A percentile compares a stretch with the other conserved stretches of the same genome.
These are phyloP conservation scores for Craniophora ligustri DNA, from an alignment of 2,888 invertebrate species.

Conservation along the genomic window DNA sequence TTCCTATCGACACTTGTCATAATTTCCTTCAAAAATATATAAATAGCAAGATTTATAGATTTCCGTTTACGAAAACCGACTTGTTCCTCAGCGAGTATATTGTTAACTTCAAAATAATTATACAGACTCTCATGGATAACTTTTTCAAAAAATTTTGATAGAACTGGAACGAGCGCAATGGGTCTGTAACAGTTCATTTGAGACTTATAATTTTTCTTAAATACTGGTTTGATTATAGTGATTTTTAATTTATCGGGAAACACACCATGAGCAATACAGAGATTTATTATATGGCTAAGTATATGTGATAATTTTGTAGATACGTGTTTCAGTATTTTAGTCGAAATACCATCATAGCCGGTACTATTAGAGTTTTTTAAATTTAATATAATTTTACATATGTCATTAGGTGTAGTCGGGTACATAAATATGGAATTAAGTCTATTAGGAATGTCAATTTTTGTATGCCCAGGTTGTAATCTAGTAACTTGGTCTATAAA, in stretches of 20 bases:
- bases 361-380: slow-evolving; percentile 8
- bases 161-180: too few relatives aligned
- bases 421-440: slow-evolving; percentile 1
- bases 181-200: neutral
- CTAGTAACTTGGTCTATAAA: too few relatives aligned
- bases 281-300: slow-evolving; percentile 5
- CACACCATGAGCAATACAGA: neutral
- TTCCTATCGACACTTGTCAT: neutral
- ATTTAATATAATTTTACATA: neutral
- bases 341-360: slow-evolving; percentile 2
- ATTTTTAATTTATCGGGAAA: slow-evolving; percentile 4
- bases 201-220: slow-evolving; percentile 1
- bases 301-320: neutral
- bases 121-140: too few relatives aligned
- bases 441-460: neutral
- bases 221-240: slow-evolving; percentile 2
- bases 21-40: neutral
- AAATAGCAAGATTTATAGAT: neutral
- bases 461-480: too few relatives aligned
- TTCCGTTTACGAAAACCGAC: neutral
- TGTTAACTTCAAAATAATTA: neutral
- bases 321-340: slow-evolving; percentile 2
- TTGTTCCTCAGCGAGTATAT: neutral
- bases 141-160: too few relatives aligned
- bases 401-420: slow-evolving; percentile 2